Base-by-base conservation (phyloP, 2,113 vertebrate species). In the Polypterus bichir region DNA sequence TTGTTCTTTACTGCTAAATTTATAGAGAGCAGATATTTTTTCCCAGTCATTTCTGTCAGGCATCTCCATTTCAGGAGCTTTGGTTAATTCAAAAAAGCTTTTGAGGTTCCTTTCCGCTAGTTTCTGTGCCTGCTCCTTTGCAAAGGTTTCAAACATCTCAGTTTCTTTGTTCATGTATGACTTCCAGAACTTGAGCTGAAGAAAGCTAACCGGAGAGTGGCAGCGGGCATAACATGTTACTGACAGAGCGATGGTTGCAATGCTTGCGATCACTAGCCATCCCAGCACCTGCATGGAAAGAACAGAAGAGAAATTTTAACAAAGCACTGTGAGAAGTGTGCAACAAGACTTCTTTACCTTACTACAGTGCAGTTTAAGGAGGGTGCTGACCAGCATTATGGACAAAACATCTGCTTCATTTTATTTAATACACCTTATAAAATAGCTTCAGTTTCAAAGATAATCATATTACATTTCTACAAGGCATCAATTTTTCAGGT, bases 151-250 rank as follows among this genome's bases (percentile, higher is more conserved):
- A 9, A 92, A 63, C 44, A 80, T 61, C 45, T 70, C 7, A 1
- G 1, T 5, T 66, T 96, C 89, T 59, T 83, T 71, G 44, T 80
- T 6, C 10, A 45, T 10, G 57, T 91, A 93, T 0, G 55, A 68
- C 81, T 68, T 78, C 87, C 83, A 84, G 73, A 92, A 91, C 59
- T 70, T 78, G 47, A 84, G 69, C 63, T 91, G 89, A 59, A 80
- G 62, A 63, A 82, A 85, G 68, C 83, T 88, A 68, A 89, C 67
- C 0, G 82, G 83, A 49, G 86, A 90, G 3, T 0, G 2, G 27
- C 87, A 92, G 6, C 0, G 72, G 4, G 1, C 66, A 64, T 82
- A 0, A n/a, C 79, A 85, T 1, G 1, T 79, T 1, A 62, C 3
- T 64, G 73, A 7, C 65, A 91, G 68, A 57, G 68, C 59, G 3